Evolutionary conservation across 2,888 invertebrate species (phyloP), one percentile per base, ranked within the genome.

Genomic region (Caenorhabditis uteleia): DNA sequence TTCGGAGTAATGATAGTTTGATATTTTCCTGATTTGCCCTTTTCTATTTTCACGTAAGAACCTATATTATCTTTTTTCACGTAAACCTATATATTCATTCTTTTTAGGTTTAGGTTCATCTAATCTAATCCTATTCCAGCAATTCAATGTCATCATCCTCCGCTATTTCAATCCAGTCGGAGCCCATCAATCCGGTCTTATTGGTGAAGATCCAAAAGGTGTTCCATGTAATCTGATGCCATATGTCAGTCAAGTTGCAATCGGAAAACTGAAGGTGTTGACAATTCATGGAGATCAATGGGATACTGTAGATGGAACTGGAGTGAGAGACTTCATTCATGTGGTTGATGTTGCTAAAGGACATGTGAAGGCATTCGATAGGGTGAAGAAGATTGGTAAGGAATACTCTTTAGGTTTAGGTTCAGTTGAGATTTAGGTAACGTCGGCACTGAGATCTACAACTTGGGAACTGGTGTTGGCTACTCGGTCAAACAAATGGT

Each of bases 151-250:
- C 58, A 90, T 94, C 75, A 89, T 91, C 0, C 86, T 95, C 49
- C 89, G 95, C 31, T 95, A 97, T 85, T 95, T 95, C 85, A 95
- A 95, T 85, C 95, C 95, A 0, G 92, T 95, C 2, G 95, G 95
- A 12, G 93, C 95, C 12, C 95, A 95, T 86, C 89, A 90, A 0
- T 91, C 91, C 14, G 95, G 95, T 0, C 86, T 89, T 64, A 95
- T 95, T 70, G 95, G 95, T 0, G 95, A 97, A 85, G 93, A 95
- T 84, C 95, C 95, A 0, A 91, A 91, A 42, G 94, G 93, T 80
- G 89, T 91, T 74, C 94, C 93, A 82, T 91, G 92, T 59, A 95
- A 97, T 86, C 87, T 95, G 57, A 94, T 95, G 94, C 95, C 95
- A 1, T 94, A 89, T 84, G 91, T 95, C 85, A 90, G 93, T 7